These are phyloP conservation scores for Cladopsammia gracilis DNA, from an alignment of 64 coral and sea anemone genomes.

Conservation along the genomic window DNA sequence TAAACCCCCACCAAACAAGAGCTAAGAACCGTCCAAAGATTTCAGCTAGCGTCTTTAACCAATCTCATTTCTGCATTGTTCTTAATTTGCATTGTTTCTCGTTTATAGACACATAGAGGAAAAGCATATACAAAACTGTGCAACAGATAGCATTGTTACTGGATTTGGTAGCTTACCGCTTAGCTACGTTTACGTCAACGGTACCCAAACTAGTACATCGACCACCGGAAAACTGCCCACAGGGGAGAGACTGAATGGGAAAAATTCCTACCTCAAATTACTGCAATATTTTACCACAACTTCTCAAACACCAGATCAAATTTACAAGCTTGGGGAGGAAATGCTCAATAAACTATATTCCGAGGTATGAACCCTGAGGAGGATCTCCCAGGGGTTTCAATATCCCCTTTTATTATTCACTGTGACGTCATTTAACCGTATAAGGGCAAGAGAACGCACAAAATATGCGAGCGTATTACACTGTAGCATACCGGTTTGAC, in stretches of 20 bases:
- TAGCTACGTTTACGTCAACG: conserved; percentile 61
- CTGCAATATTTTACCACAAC: conserved; percentile 77
- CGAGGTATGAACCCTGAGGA: conserved; percentile 35
- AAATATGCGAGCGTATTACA: too few species aligned
- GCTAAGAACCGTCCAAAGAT: too few species aligned
- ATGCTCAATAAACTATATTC: conserved; percentile 60
- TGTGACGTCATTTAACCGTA: too few species aligned
- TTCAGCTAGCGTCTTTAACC: too few species aligned
- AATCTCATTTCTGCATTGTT: too few species aligned
- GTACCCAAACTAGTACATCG: background rate
- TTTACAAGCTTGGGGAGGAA: conserved; percentile 65
- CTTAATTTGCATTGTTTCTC: too few species aligned
- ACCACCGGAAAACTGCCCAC: conserved; percentile 63
- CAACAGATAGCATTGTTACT: conserved; percentile 36
- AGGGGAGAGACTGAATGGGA: conserved; percentile 46
- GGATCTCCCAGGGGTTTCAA: background rate
- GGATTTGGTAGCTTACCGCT: conserved; percentile 71
- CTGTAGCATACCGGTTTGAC: too few species aligned
- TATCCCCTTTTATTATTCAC: too few species aligned
- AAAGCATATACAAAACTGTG: conserved; percentile 73
- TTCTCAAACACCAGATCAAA: conserved; percentile 47
- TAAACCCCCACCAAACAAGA: too few species aligned
- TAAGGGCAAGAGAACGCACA: too few species aligned
- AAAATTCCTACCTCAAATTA: conserved; percentile 54
- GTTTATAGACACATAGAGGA: conserved; percentile 54